These are phyloP conservation scores for Ammospiza maritima DNA, from an alignment of 2,797 vertebrate genomes.

Conservation along the genomic window DNA sequence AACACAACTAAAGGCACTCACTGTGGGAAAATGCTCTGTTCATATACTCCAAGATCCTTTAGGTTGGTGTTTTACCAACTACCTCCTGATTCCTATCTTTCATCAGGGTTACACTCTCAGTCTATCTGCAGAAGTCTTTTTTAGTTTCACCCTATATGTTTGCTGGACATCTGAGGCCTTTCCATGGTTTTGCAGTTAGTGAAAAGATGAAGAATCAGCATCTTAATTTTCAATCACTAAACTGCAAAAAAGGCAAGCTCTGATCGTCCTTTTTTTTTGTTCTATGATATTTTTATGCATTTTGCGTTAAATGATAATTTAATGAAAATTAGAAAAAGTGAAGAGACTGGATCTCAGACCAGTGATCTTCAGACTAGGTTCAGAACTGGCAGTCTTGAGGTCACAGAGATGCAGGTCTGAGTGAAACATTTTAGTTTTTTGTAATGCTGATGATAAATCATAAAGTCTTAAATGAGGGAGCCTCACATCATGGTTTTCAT, in stretches of 20 bases:
- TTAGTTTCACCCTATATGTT: background rate
- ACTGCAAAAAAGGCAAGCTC: background rate
- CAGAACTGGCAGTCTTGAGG: background rate
- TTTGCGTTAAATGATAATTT: background rate
- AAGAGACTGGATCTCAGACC: background rate
- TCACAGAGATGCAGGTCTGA: background rate
- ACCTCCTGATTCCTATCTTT: background rate
- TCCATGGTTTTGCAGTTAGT: background rate
- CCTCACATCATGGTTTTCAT: background rate
- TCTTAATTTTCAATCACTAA: background rate
- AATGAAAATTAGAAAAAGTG: background rate
- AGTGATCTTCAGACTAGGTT: background rate
- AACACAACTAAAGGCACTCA: background rate
- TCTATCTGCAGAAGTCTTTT: background rate
- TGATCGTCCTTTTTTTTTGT: background rate
- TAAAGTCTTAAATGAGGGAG: background rate
- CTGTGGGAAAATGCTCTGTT: background rate
- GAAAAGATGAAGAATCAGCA: background rate
- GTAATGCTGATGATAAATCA: background rate
- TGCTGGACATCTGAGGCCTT: background rate
- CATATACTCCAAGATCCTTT: background rate
- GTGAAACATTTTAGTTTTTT: background rate
- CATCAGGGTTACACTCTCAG: background rate
- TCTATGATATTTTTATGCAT: background rate
- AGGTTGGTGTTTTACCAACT: background rate